Evolutionary conservation across 2,888 invertebrate species (phyloP), one percentile per base, ranked within the genome.

Genomic region (Chaetoderma sp.): DNA sequence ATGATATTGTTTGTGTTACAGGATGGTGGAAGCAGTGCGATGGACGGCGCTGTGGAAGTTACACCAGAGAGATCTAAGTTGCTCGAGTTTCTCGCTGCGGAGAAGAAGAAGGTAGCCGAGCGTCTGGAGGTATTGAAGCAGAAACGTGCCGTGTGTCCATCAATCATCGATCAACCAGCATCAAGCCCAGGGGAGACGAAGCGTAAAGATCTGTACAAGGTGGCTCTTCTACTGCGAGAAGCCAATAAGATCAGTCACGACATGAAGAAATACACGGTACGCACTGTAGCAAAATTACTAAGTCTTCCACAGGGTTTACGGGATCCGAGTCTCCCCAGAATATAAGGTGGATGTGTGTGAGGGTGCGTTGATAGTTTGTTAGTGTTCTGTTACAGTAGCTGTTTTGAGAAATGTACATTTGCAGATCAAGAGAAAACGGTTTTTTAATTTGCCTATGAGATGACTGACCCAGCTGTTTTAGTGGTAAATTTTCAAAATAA

Each of bases 241-340:
- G 85, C 85, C 16, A 86, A 85, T 75, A 85, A 82, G 65, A 84
- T 86, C 56, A 80, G 82, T 64, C 79, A 82, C 62, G 71, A 78
- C 52, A 71, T 84, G 18, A 80, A 81, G 61, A 83, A 81, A 60
- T 70, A 80, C 59, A 77, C 78, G 66, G 85, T 84, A 70, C 74
- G 79, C 68, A 25, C 21, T 28, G 32, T 39, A 5, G 23, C 18
- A 23, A n/a, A n/a, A n/a, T n/a, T 21, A 42, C n/a, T 10, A 36
- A 36, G 10, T 10, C 10, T 10, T 36, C 10, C 10, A 36, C 13
- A 10, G 39, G 39, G 39, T 36, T 36, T 36, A 36, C 39, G 10
- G 39, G 39, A 36, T 36, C 39, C n/a, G n/a, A n/a, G n/a, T n/a
- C n/a, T n/a, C n/a, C n/a, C n/a, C n/a, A n/a, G n/a, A n/a, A n/a